These are phyloP conservation scores for Doryteuthis pealeii DNA, from an alignment of 1,140 invertebrate species.

Conservation along the genomic window DNA sequence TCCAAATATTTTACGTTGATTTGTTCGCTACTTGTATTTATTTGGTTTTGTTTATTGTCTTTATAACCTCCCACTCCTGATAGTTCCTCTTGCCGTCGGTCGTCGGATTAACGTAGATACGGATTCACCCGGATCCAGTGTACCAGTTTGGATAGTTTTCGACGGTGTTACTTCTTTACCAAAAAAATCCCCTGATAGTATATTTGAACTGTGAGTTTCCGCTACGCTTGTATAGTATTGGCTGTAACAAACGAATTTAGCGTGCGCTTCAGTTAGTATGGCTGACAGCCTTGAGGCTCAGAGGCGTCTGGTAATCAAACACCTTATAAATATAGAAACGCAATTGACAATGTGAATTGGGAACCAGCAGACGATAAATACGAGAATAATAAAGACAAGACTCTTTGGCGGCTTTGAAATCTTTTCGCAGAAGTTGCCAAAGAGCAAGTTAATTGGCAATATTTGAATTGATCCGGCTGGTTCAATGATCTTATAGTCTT, in stretches of 20 bases:
- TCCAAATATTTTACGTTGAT: too few species aligned
- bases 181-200: constrained; percentile 66
- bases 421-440: constrained; percentile 21
- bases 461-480: constrained; percentile 8
- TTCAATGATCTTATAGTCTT: constrained; percentile 40
- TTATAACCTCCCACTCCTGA: too few species aligned
- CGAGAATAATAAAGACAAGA: constrained; percentile 46
- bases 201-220: constrained; percentile 82
- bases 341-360: constrained; percentile 53
- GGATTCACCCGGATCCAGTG: too few species aligned
- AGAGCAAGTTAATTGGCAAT: not conserved
- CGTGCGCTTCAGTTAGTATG: constrained; percentile 69
- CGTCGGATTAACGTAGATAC: too few species aligned
- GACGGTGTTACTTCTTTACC: constrained; percentile 9
- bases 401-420: constrained; percentile 53
- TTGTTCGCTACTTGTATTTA: too few species aligned
- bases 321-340: constrained; percentile 32
- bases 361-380: constrained; percentile 54
- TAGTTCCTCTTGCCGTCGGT: too few species aligned
- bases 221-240: constrained; percentile 69
- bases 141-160: too few species aligned
- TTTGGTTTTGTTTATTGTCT: too few species aligned
- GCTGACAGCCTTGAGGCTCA: constrained; percentile 59
- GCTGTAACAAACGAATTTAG: constrained; percentile 59
- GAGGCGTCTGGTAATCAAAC: constrained; percentile 22